Percentiles rank a stretch among this genome's conserved stretches.
Conservation (phyloP, 2,113 vertebrate genomes). For the Atractosteus spatula region DNA sequence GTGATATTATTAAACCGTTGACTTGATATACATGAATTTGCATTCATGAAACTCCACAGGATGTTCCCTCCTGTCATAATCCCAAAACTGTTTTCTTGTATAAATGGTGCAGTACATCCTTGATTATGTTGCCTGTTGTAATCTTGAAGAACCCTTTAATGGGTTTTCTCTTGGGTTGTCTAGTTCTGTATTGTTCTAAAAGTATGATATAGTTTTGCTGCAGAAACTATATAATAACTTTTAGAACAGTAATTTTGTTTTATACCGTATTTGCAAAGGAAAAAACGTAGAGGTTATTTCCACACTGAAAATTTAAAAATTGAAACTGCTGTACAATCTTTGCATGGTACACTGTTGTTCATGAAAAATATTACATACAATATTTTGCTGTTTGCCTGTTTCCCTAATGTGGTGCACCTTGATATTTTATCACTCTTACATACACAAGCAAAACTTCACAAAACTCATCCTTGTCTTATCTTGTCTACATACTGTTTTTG, state of each 20-base stretch:
- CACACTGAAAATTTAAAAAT: no score
- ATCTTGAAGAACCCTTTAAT: slow-evolving; percentile 7
- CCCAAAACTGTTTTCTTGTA: slow-evolving; percentile 14
- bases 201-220: background rate
- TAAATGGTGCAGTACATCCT: background rate
- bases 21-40: slow-evolving; percentile 23
- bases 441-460: no score
- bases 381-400: no score
- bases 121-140: slow-evolving; percentile 3
- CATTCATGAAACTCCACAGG: slow-evolving; percentile 17
- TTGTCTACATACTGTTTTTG: no score
- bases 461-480: no score
- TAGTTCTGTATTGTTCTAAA: slow-evolving; percentile 2
- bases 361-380: no score
- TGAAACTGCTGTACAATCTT: no score
- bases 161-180: slow-evolving; percentile 5
- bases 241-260: background rate
- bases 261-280: background rate
- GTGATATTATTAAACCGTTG: slow-evolving; percentile 16
- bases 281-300: no score
- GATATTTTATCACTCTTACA: no score
- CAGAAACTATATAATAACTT: background rate
- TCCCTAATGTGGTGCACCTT: no score
- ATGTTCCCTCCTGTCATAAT: background rate
- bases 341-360: no score